Percentiles rank a stretch among this genome's conserved stretches.
phyloP scores from a whole-genome alignment of 2,888 invertebrate genomes.

The Caenorhabditis imperialis region DNA sequence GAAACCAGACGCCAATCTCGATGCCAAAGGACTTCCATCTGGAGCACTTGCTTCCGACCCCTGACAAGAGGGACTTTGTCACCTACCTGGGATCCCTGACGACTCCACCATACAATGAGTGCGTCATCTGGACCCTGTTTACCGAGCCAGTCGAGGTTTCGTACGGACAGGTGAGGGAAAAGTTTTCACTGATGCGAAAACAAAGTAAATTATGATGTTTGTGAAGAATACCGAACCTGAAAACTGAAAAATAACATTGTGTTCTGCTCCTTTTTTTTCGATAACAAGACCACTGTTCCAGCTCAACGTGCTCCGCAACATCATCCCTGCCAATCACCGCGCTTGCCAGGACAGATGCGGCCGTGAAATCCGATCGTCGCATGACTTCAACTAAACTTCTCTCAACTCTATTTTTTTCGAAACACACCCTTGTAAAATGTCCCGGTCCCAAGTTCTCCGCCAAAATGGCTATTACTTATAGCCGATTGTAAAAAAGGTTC shows the following conservation, averaged over 20 bases:
- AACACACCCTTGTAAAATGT: no score
- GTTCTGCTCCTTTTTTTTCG: slow-evolving; percentile 1
- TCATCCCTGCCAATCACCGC: slow-evolving; percentile 67
- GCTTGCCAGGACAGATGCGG: slow-evolving; percentile 69
- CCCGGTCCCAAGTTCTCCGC: no score
- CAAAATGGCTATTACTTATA: no score
- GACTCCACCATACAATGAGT: slow-evolving; percentile 78
- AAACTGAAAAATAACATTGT: no score
- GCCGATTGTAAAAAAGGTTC: no score
- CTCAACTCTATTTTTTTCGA: not conserved
- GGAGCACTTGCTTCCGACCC: slow-evolving; percentile 53
- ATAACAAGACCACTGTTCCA: no score
- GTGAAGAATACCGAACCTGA: no score
- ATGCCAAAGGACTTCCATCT: slow-evolving; percentile 61
- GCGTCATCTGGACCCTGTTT: slow-evolving; percentile 79
- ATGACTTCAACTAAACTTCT: slow-evolving; percentile 24
- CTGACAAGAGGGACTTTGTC: slow-evolving; percentile 77
- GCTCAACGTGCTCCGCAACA: slow-evolving; percentile 68
- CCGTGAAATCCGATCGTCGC: slow-evolving; percentile 65
- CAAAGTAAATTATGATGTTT: no score
- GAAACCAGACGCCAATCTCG: slow-evolving; percentile 39
- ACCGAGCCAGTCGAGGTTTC: slow-evolving; percentile 78
- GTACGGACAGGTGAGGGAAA: slow-evolving; percentile 59
- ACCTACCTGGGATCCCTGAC: slow-evolving; percentile 79
- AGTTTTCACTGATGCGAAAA: not conserved